Evolutionary conservation across 2,888 invertebrate genomes (phyloP), one percentile per base, ranked within the genome.

Genomic region (Cheilosia soror): DNA sequence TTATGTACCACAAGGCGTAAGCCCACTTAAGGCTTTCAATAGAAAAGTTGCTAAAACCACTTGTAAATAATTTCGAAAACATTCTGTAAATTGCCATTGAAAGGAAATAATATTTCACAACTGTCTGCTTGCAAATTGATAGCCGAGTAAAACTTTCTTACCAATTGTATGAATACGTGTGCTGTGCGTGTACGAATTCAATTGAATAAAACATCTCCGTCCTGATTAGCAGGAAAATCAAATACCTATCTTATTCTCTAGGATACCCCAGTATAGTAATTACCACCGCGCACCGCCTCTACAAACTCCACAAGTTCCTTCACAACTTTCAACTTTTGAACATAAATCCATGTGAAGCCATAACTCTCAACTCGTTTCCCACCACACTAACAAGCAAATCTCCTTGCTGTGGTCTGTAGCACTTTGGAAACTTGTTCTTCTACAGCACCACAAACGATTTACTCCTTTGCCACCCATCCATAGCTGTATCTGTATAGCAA

Each of bases 301-400:
- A 84, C 53, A 44, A 72, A 53, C 63, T 63, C 31, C 63, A 76
- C 62, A 77, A 81, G 33, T 85, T 85, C 71, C 76, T 68, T 85
- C 62, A 68, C 58, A 85, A 77, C 66, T 81, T 77, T 81, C 66
- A 81, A 85, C 85, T 85, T 85, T 85, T 47, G 51, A 77, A 72
- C 76, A 81, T 81, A 68, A 81, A 85, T 85, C 76, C 85, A 81
- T 85, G 85, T 68, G 81, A 72, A 81, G 62, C 85, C 76, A 85
- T 85, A 85, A 85, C 62, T 81, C 71, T 81, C 71, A 72, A 71
- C 75, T 73, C 53, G 62, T 55, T 72, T 51, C 51, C 63, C 60
- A 81, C 62, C 66, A 7, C 51, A 51, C 51, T 27, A 51, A 51
- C 66, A 72, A 68, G 71, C 81, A 76, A 81, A 80, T 81, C 71